These are phyloP conservation scores for Polietes domitor DNA, from an alignment of 2,888 invertebrate species.

Conservation along the genomic window DNA sequence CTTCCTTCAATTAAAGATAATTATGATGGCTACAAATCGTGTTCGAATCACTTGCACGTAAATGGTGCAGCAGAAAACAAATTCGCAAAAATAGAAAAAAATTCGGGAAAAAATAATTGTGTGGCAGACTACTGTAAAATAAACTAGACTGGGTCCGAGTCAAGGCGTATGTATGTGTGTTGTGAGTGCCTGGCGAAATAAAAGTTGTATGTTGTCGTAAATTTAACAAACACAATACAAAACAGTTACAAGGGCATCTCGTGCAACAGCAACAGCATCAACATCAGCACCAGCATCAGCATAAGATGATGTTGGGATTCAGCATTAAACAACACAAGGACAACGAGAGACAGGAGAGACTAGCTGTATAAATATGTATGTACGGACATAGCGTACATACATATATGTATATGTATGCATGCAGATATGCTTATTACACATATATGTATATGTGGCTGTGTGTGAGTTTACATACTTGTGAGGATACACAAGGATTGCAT, in stretches of 20 bases:
- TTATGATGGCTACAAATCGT: too few relatives aligned
- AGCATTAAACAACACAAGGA: constrained; percentile 27
- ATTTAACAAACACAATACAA: constrained; percentile 57
- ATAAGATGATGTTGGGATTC: constrained; percentile 46
- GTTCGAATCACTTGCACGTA: too few relatives aligned
- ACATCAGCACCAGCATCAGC: constrained; percentile 14
- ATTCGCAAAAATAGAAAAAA: too few relatives aligned
- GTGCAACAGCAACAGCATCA: constrained; percentile 20
- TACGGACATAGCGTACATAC: neutral
- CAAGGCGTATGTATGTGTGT: neutral
- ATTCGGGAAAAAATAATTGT: too few relatives aligned
- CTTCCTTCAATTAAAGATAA: too few relatives aligned
- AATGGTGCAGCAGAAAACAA: too few relatives aligned
- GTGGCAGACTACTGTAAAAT: neutral
- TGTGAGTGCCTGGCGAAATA: constrained; percentile 21
- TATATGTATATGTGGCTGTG: constrained; percentile 6
- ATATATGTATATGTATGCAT: constrained; percentile 7
- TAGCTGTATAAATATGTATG: constrained; percentile 43
- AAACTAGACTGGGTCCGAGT: neutral
- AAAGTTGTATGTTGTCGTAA: constrained; percentile 50
- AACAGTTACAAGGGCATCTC: constrained; percentile 57
- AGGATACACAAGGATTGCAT: constrained; percentile 49
- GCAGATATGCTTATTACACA: neutral
- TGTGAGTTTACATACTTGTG: constrained; percentile 42
- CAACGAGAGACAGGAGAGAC: constrained; percentile 17